A percentile compares a stretch with the other conserved stretches of the same genome.
phyloP scores from a whole-genome alignment of 1,140 invertebrate species.

The Nasonia longicornis region DNA sequence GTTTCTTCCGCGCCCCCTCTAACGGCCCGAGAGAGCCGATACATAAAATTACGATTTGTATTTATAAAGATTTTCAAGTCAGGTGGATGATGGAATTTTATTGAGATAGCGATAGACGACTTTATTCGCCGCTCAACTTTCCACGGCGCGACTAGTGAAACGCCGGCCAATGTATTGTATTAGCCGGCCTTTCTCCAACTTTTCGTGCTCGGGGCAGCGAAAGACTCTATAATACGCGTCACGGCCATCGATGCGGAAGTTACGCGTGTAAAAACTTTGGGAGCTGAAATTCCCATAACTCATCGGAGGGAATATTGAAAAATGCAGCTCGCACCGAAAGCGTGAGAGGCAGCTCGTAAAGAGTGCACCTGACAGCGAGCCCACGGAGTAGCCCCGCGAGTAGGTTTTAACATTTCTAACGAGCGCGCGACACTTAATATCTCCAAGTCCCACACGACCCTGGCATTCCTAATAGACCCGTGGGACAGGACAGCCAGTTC shows the following conservation, averaged over 20 bases:
- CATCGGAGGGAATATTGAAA: not conserved
- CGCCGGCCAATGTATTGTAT: no score
- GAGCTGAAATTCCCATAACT: no score
- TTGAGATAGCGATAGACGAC: not conserved
- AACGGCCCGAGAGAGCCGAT: constrained; percentile 1
- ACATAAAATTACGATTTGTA: constrained; percentile 44
- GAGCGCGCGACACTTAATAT: constrained; percentile 20
- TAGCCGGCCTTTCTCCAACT: no score
- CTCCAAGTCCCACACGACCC: not conserved
- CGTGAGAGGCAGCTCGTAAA: not conserved
- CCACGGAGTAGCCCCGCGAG: not conserved
- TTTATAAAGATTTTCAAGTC: constrained; percentile 7
- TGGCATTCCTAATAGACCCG: constrained; percentile 35
- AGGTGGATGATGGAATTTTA: constrained; percentile 7
- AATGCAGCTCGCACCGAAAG: not conserved
- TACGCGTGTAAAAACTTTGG: no score
- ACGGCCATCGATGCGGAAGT: not conserved
- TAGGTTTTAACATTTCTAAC: constrained; percentile 28
- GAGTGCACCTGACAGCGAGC: not conserved
- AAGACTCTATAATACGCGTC: no score
- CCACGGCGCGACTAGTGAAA: not conserved
- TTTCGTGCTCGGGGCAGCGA: no score
- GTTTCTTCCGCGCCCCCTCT: not conserved
- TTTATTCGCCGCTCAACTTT: no score
- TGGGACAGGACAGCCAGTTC: constrained; percentile 17